A percentile compares a stretch with the other conserved stretches of the same genome.
Conservation (phyloP, 1,140 invertebrate species). For the Drosophila takahashii region DNA sequence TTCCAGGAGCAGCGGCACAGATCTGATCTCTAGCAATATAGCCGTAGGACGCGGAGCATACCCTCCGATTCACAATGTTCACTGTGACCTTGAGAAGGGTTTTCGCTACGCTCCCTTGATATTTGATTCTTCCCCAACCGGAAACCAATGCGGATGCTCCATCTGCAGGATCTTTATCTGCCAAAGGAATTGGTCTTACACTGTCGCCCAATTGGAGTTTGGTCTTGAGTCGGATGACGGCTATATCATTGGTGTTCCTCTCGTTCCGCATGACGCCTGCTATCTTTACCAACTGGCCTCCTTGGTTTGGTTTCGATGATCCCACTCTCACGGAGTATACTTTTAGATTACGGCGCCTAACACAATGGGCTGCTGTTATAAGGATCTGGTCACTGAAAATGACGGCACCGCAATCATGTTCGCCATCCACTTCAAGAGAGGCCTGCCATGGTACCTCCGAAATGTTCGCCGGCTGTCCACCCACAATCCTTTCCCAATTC, state of each 20-base stretch:
- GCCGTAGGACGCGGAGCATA: neutral
- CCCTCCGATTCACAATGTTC: neutral
- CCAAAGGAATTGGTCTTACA: too few species aligned
- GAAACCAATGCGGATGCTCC: too few species aligned
- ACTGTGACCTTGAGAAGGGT: neutral
- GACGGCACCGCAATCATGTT: neutral
- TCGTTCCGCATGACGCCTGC: neutral
- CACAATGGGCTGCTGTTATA: conserved; percentile 20
- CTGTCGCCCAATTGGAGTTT: too few species aligned
- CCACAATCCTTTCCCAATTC: conserved; percentile 4
- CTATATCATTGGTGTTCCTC: conserved; percentile 39
- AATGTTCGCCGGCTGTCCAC: conserved; percentile 2
- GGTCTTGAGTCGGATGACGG: neutral
- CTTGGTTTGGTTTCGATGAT: neutral
- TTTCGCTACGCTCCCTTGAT: neutral
- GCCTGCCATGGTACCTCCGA: conserved; percentile 17
- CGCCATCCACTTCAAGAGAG: neutral
- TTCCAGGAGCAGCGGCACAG: conserved; percentile 63
- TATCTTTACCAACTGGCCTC: neutral
- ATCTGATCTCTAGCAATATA: conserved; percentile 51
- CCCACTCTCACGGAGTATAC: conserved; percentile 3
- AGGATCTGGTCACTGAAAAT: conserved; percentile 12
- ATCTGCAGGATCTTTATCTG: too few species aligned
- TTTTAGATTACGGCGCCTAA: neutral
- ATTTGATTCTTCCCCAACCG: neutral